Conservation (phyloP, 2,888 invertebrate genomes). For the Aricia artaxerxes region DNA sequence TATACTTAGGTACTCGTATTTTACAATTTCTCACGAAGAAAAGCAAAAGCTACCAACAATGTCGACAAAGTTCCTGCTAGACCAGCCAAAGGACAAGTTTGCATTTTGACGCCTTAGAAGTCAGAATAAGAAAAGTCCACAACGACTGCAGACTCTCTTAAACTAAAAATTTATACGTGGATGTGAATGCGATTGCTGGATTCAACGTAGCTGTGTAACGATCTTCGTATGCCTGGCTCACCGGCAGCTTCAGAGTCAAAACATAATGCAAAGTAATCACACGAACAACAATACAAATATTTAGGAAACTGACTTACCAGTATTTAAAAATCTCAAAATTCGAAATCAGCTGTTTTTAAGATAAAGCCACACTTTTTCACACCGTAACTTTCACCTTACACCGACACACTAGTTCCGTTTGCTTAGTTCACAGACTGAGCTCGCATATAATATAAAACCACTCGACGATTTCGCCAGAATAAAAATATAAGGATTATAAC, state of each 20-base stretch:
- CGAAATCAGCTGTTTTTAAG: conserved; percentile 31
- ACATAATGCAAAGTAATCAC: background rate
- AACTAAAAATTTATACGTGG: background rate
- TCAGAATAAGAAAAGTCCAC: background rate
- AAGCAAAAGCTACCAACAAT: background rate
- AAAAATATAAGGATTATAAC: conserved; percentile 19
- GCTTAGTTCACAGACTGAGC: conserved; percentile 35
- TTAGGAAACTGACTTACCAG: conserved; percentile 20
- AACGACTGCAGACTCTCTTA: background rate
- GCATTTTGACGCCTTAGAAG: background rate
- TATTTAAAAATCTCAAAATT: conserved; percentile 11
- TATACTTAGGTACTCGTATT: no score
- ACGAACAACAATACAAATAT: background rate
- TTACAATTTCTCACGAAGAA: no score
- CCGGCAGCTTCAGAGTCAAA: background rate
- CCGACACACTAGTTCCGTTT: conserved; percentile 47
- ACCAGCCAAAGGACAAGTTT: background rate
- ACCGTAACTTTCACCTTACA: conserved; percentile 66
- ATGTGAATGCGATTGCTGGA: no score
- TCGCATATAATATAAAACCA: background rate
- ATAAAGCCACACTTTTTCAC: conserved; percentile 47
- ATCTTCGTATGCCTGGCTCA: background rate
- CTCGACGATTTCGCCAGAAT: background rate
- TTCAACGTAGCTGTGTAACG: no score
- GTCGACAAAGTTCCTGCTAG: background rate